These are phyloP conservation scores for Noctua fimbriata DNA, from an alignment of 2,888 invertebrate species.

Conservation along the genomic window DNA sequence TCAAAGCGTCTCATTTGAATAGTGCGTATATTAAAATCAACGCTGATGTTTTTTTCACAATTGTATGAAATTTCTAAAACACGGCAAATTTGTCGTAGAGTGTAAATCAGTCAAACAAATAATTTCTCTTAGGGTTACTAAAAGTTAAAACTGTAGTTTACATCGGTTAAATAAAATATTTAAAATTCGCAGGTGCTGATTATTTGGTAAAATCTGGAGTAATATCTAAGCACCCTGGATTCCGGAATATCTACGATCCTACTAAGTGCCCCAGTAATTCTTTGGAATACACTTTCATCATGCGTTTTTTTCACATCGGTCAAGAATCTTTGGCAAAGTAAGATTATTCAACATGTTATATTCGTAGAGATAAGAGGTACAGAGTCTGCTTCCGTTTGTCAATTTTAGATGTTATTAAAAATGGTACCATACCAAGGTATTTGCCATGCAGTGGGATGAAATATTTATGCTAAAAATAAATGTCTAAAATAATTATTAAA, in stretches of 20 bases:
- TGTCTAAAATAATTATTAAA: too few relatives aligned
- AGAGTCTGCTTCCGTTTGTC: too few relatives aligned
- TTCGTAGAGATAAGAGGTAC: too few relatives aligned
- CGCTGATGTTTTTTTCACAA: neutral
- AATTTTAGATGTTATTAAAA: too few relatives aligned
- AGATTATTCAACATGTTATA: slow-evolving; percentile 13
- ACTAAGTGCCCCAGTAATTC: slow-evolving; percentile 43
- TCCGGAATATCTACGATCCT: slow-evolving; percentile 60
- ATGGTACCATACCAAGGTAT: too few relatives aligned
- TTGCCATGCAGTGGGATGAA: too few relatives aligned
- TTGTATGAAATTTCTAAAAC: too few relatives aligned
- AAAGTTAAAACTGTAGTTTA: too few relatives aligned
- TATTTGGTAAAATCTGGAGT: slow-evolving; percentile 55
- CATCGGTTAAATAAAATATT: neutral
- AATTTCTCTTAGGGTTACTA: too few relatives aligned
- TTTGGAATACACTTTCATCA: slow-evolving; percentile 49
- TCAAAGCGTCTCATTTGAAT: neutral
- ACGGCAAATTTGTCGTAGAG: too few relatives aligned
- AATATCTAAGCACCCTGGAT: slow-evolving; percentile 50
- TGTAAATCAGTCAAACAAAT: too few relatives aligned
- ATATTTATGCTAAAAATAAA: too few relatives aligned
- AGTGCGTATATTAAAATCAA: neutral
- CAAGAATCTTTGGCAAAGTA: slow-evolving; percentile 51
- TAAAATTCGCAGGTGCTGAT: slow-evolving; percentile 49
- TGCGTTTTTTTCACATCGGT: slow-evolving; percentile 40